Percentiles rank a stretch among this genome's conserved stretches.
Evolutionary conservation across 2,888 invertebrate species (phyloP).

Genomic region (Oxyteleia sp.): DNA sequence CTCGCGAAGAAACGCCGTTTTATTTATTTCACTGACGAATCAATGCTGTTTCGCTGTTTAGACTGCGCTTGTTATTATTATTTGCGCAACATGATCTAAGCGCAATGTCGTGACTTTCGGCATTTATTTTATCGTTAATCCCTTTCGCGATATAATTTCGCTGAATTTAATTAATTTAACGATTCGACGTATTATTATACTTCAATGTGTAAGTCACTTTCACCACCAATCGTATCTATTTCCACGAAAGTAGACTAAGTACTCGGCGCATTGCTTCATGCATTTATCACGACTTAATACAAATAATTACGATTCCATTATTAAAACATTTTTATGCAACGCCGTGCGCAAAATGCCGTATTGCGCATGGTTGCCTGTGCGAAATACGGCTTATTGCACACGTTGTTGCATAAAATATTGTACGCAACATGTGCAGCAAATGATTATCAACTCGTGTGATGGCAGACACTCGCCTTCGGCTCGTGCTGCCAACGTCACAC

Average conservation of each 20-base stretch:
- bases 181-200: conserved; percentile 28
- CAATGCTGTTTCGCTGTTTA: no score
- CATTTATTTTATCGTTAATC: conserved; percentile 24
- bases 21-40: no score
- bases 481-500: no score
- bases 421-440: no score
- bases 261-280: conserved; percentile 37
- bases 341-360: no score
- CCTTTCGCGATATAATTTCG: conserved; percentile 38
- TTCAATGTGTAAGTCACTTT: conserved; percentile 49
- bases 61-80: neutral
- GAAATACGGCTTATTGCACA: no score
- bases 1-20: no score
- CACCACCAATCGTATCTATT: conserved; percentile 38
- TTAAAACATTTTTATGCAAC: conserved; percentile 39
- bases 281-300: conserved; percentile 47
- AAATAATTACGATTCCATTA: conserved; percentile 49
- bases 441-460: no score
- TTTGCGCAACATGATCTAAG: conserved; percentile 9
- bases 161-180: conserved; percentile 52
- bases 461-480: no score
- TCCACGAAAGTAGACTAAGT: conserved; percentile 48
- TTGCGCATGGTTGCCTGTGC: no score
- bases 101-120: conserved; percentile 33
- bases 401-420: no score